These are phyloP conservation scores for Orthosia gracilis DNA, from an alignment of 2,888 invertebrate species.

Conservation along the genomic window DNA sequence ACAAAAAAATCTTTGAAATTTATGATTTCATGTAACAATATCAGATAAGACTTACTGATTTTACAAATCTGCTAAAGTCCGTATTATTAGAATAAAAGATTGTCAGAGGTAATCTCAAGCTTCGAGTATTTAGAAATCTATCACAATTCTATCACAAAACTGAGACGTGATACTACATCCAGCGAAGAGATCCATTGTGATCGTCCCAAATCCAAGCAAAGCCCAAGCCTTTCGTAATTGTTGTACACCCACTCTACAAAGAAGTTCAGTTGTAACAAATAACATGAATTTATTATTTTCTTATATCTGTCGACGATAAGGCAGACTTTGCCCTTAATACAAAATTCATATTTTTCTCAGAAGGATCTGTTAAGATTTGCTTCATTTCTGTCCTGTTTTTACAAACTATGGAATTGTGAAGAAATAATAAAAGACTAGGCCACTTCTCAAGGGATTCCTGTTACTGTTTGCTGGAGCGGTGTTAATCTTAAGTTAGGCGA, in stretches of 20 bases:
- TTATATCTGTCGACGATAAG: too few species aligned
- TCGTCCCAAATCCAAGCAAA: conserved; percentile 62
- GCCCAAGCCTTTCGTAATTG: conserved; percentile 58
- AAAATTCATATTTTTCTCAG: too few species aligned
- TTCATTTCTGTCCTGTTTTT: too few species aligned
- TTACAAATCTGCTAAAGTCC: conserved; percentile 9
- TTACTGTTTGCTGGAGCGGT: conserved; percentile 59
- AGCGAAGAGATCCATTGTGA: conserved; percentile 54
- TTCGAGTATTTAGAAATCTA: conserved; percentile 22
- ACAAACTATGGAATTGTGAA: too few species aligned
- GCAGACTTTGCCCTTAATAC: too few species aligned
- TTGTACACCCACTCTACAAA: too few species aligned
- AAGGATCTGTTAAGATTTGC: too few species aligned
- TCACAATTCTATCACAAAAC: conserved; percentile 75
- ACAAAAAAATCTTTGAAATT: too few species aligned
- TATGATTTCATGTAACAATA: too few species aligned
- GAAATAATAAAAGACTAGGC: too few species aligned
- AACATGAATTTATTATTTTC: too few species aligned
- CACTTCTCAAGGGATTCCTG: background rate
- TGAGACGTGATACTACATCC: conserved; percentile 67
- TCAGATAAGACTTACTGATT: background rate
- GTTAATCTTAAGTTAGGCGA: conserved; percentile 69
- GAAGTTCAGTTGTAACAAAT: too few species aligned
- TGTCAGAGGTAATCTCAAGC: conserved; percentile 23
- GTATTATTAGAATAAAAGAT: conserved; percentile 15